Evolutionary conservation across 2,888 invertebrate species (phyloP), one percentile per base, ranked within the genome.

Genomic region (Hypomecis atomaria): DNA sequence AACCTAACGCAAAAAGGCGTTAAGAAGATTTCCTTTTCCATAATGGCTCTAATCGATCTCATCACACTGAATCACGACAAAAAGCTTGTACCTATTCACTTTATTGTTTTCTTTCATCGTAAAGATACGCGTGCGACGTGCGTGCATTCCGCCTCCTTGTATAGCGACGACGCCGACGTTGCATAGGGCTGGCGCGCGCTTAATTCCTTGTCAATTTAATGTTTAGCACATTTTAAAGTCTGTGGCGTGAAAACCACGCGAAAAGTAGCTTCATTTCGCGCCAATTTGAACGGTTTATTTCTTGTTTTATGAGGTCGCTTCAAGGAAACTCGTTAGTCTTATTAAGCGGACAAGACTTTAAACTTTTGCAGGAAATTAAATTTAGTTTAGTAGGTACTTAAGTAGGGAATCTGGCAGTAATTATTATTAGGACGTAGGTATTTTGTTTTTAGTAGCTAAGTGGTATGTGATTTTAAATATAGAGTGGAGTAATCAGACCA

Each of bases 31-130:
- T 60, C 38, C 59, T 55, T 43, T 52, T 40, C 47, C 58, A 50
- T 65, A 56, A 40, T 59, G 65, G 59, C 62, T 47, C 66, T 66
- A 69, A 69, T 65, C 65, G 57, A 10, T 52, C 43, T 56, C 68
- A 47, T 60, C 58, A 52, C 61, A 45, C 13, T 23, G 60, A 58
- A 66, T 62, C 56, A 59, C 47, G 59, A 56, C 69, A 62, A 69
- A 69, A 66, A 64, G 54, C 58, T 50, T 3, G 75, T 71, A n/a
- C n/a, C n/a, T n/a, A 73, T 78, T 78, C 3, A 23, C 76, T 86
- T 84, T 85, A 87, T 86, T 82, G 81, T 82, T 74, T 78, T 78
- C 78, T 74, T 70, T 64, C 57, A 66, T 78, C 78, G 75, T 82
- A 80, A 84, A 83, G 74, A 77, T 75, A 66, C 71, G 71, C 75